Evolutionary conservation across 92 coral and sea anemone species (phyloP).

Genomic region (Montipora capitata): DNA sequence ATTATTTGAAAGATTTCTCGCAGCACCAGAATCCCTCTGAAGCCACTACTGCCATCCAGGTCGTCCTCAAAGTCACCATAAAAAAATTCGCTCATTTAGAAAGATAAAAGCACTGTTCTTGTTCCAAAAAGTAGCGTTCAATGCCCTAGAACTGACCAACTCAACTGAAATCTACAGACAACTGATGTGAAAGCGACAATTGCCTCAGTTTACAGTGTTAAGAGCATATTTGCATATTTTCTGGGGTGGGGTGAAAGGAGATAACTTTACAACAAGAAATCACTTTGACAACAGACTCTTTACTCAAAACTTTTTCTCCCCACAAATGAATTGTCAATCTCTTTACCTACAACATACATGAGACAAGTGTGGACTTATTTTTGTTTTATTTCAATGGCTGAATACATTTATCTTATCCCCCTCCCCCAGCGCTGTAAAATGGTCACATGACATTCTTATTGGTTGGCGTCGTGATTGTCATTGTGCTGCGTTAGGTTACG

Average conservation of each 20-base stretch:
- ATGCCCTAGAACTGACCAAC: neutral
- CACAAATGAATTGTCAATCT: too few species aligned
- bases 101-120: conserved; percentile 39
- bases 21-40: conserved; percentile 73
- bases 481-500: neutral
- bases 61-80: conserved; percentile 69
- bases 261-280: neutral
- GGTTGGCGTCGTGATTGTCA: conserved; percentile 8
- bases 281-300: neutral
- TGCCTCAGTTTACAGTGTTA: conserved; percentile 22
- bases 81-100: conserved; percentile 83
- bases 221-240: neutral
- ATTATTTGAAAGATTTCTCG: conserved; percentile 83
- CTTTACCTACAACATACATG: neutral
- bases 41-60: conserved; percentile 78
- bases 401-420: neutral
- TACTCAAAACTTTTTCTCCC: neutral
- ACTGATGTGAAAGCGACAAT: conserved; percentile 26
- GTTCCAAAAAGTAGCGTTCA: neutral
- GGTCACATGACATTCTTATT: neutral
- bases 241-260: neutral
- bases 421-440: neutral
- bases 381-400: neutral
- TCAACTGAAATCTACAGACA: neutral
- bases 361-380: too few species aligned